Percentiles rank a stretch among this genome's conserved stretches.
phyloP scores from a whole-genome alignment of 2,797 vertebrate genomes.

The Scolopax bukidnonensis region DNA sequence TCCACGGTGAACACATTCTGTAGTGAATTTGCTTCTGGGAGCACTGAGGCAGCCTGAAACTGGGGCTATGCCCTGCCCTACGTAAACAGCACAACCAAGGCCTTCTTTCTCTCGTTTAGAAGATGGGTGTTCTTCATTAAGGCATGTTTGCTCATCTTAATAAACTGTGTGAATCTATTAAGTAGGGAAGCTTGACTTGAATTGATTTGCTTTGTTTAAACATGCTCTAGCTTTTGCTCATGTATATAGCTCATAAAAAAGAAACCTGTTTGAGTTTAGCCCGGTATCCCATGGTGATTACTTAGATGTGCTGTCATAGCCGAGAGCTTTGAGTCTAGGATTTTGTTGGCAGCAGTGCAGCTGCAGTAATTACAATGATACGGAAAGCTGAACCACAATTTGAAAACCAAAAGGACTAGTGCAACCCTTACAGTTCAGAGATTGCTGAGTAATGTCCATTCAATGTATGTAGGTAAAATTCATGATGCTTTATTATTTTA shows the following conservation, averaged over 20 bases:
- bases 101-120: conserved; percentile 38
- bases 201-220: conserved; percentile 69
- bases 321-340: conserved; percentile 48
- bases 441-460: conserved; percentile 51
- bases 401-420: conserved; percentile 31
- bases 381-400: conserved; percentile 45
- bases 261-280: conserved; percentile 63
- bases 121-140: conserved; percentile 63
- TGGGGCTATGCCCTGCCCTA: neutral
- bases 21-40: neutral
- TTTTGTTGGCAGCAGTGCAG: conserved; percentile 35
- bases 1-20: neutral
- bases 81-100: neutral
- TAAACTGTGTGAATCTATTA: conserved; percentile 55
- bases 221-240: conserved; percentile 62
- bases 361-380: conserved; percentile 58
- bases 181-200: conserved; percentile 42
- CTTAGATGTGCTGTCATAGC: conserved; percentile 51
- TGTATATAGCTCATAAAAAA: conserved; percentile 59
- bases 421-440: conserved; percentile 9
- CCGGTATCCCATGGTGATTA: conserved; percentile 49
- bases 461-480: neutral
- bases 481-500: conserved; percentile 11
- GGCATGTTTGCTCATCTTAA: conserved; percentile 52
- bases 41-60: neutral